phyloP scores from a whole-genome alignment of 2,113 vertebrate species.

The Chaetura pelagica region DNA sequence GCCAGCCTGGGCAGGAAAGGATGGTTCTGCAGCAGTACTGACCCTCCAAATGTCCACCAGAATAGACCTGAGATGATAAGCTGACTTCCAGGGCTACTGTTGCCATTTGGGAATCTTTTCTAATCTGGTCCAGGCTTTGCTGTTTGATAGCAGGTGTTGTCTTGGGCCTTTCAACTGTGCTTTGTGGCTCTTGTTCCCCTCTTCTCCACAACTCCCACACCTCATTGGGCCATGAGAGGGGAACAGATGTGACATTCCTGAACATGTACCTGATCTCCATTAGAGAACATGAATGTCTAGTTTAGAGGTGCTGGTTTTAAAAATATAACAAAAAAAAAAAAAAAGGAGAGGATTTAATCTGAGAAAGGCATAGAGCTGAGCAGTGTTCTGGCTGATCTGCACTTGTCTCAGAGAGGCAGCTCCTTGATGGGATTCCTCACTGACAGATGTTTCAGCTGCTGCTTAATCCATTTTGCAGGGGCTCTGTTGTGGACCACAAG shows the following conservation, averaged over 20 bases:
- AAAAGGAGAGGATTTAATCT: neutral
- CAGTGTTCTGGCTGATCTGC: neutral
- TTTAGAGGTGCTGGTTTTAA: neutral
- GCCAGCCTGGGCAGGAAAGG: neutral
- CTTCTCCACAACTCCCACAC: neutral
- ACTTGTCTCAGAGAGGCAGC: accelerated
- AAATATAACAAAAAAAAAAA: neutral
- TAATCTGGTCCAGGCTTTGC: neutral
- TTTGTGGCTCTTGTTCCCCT: neutral
- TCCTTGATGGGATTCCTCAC: neutral
- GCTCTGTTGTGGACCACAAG: neutral
- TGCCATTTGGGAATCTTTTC: neutral
- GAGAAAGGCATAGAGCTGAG: no score
- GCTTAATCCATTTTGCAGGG: neutral
- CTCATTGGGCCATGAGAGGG: neutral
- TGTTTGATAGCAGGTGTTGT: neutral
- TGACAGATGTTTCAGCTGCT: neutral
- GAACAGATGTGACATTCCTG: neutral
- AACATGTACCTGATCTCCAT: neutral
- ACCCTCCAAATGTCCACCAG: neutral
- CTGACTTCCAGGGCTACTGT: neutral
- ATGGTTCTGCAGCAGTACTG: neutral
- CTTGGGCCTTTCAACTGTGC: neutral
- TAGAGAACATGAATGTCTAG: neutral
- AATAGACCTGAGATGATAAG: accelerated